Evolutionary conservation across 2,113 vertebrate genomes (phyloP), one percentile per base, ranked within the genome.

Genomic region (Hemiscyllium ocellatum): DNA sequence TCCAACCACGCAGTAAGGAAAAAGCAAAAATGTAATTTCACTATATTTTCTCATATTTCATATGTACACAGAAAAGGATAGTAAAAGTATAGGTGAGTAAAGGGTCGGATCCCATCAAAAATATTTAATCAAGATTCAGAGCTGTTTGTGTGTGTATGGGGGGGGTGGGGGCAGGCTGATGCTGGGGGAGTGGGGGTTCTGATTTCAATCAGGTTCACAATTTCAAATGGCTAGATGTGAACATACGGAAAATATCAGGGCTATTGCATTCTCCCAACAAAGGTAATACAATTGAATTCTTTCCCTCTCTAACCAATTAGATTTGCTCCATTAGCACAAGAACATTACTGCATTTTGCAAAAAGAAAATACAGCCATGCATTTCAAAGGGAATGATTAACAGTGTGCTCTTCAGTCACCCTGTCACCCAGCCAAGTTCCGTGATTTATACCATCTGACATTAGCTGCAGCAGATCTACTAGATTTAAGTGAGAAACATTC

Each of bases 311-410:
- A 56, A 87, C 26, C 47, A 87, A 87, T 87, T 87, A 87, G 85
- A 87, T 87, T 87, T 87, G 42, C 47, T 87, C 85, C 85, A 87
- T 87, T 87, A 87, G 85, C 85, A 87, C 85, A 52, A 87, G 50
- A 52, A 87, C 47, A 52, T 52, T 87, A 52, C 26, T 87, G 47
- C 85, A 50, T 87, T 87, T 87, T 42, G 13, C 4, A 87, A 87
- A 87, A 52, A 52, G 22, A 87, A 87, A 52, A 26, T 87, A 50
- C 85, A 86, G 42, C 85, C 26, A 90, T 17, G 29, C 26, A 90
- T 61, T 56, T 90, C 29, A 90, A 61, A 90, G 29, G 87, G 87
- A 61, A 90, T 90, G 87, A 93, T 66, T 93, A 68, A 66, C 89
- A 93, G n/a, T 37, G n/a, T 3, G 65, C 61, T 93, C 2, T 6